Conservation (phyloP, 2,888 invertebrate genomes). For the Drosophila basisetae region DNA sequence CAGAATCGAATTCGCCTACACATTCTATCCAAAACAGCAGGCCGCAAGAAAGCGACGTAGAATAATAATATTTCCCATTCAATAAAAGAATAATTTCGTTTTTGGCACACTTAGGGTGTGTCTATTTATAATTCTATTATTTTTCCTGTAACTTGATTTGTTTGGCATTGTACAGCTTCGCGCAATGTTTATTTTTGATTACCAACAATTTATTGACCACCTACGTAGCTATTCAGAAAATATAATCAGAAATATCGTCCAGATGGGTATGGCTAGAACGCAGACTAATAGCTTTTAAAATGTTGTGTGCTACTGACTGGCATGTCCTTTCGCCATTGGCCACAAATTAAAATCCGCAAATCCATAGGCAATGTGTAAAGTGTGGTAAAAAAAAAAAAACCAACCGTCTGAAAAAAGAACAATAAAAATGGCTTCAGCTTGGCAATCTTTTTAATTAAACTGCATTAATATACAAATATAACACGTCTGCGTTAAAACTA, state of each 20-base stretch:
- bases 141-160: not conserved
- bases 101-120: not conserved
- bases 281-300: conserved; percentile 6
- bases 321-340: conserved; percentile 22
- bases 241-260: not conserved
- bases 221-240: not conserved
- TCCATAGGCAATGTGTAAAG: conserved; percentile 61
- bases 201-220: not conserved
- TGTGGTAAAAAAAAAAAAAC: conserved; percentile 11
- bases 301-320: conserved; percentile 5
- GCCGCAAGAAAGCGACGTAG: not conserved
- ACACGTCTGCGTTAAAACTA: conserved; percentile 22
- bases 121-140: not conserved
- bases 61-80: not conserved
- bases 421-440: conserved; percentile 44
- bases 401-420: conserved; percentile 4
- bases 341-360: conserved; percentile 63
- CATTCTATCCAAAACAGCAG: not conserved
- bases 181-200: not conserved
- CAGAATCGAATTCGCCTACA: not conserved
- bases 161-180: not conserved
- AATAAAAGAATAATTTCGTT: not conserved
- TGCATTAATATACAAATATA: conserved; percentile 50
- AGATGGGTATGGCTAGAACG: not conserved
- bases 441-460: conserved; percentile 65